A percentile compares a stretch with the other conserved stretches of the same genome.
These are phyloP conservation scores for Parthenolecanium corni DNA, from an alignment of 2,888 invertebrate species.

Conservation along the genomic window DNA sequence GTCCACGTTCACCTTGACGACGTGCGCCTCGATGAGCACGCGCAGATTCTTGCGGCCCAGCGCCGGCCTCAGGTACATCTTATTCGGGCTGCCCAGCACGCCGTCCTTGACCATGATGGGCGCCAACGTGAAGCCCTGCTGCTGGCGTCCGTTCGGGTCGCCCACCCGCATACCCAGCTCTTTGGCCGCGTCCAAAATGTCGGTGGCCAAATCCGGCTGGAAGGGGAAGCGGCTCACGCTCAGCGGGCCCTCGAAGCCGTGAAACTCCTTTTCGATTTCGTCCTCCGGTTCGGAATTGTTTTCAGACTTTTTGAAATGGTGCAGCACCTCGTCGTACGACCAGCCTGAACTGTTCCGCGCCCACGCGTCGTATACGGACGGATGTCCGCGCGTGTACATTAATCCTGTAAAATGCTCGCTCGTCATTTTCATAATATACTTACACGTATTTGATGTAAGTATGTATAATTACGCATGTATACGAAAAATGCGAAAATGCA, in stretches of 20 bases:
- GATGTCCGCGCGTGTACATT: constrained; percentile 50
- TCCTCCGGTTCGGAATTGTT: constrained; percentile 37
- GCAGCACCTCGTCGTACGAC: constrained; percentile 40
- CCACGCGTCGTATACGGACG: constrained; percentile 61
- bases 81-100: constrained; percentile 41
- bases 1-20: constrained; percentile 44
- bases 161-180: constrained; percentile 38
- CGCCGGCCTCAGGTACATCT: constrained; percentile 42
- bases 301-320: constrained; percentile 41
- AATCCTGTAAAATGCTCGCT: constrained; percentile 38
- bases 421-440: too few relatives aligned
- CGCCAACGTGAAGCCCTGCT: constrained; percentile 34
- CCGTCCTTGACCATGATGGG: constrained; percentile 35
- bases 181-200: constrained; percentile 38
- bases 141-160: constrained; percentile 38
- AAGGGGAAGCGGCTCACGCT: constrained; percentile 39
- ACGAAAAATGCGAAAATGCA: too few relatives aligned
- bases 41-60: constrained; percentile 36
- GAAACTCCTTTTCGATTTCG: constrained; percentile 38
- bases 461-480: too few relatives aligned
- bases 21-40: constrained; percentile 42
- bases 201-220: constrained; percentile 38
- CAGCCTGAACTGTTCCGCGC: constrained; percentile 46
- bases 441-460: too few relatives aligned
- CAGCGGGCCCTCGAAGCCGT: constrained; percentile 39